Base-by-base conservation (phyloP, 2,888 invertebrate genomes). In the Ectemnius lituratus region DNA sequence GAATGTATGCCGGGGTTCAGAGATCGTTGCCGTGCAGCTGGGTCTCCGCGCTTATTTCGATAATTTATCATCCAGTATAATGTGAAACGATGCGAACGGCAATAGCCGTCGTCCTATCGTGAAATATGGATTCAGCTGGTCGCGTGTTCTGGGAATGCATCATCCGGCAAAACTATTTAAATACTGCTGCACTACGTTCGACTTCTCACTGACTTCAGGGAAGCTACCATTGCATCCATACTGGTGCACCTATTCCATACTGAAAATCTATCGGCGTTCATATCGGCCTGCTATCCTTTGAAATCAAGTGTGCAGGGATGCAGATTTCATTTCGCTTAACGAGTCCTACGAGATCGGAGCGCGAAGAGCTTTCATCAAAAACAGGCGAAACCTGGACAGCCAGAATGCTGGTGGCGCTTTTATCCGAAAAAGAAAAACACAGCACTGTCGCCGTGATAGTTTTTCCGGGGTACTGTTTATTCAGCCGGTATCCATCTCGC, bases 51-150 rank as follows among this genome's bases (percentile, higher is more conserved):
- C 18, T 57, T 63, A 49, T 57, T 68, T 71, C 64, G 68, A 60
- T 63, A 62, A 78, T 78, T 76, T 66, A 70, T 78, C 70, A 67
- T 66, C 46, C 28, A n/a, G 14, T 13, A 71, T 69, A 57, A 23
- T 62, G 60, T 23, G 52, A 65, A 73, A 58, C 28, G 49, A 62
- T 63, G 65, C 60, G 23, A 4, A 23, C 20, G 57, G 58, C 62
- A 57, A 61, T 60, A 56, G 37, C 49, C 23, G 56, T 66, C 67
- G 45, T 5, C 18, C 56, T 57, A 62, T 68, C 27, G 45, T 74
- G 63, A 81, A 79, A 79, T 72, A 74, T 67, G 72, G 57, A n/a
- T 59, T 45, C 49, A 16, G 18, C 20, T n/a, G 45, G 16, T 16
- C 20, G 60, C 45, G 23, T 1, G 11, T 27, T 57, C 14, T 6